Base-by-base conservation (phyloP, 2,797 vertebrate species). In the Sebastes itinus region DNA sequence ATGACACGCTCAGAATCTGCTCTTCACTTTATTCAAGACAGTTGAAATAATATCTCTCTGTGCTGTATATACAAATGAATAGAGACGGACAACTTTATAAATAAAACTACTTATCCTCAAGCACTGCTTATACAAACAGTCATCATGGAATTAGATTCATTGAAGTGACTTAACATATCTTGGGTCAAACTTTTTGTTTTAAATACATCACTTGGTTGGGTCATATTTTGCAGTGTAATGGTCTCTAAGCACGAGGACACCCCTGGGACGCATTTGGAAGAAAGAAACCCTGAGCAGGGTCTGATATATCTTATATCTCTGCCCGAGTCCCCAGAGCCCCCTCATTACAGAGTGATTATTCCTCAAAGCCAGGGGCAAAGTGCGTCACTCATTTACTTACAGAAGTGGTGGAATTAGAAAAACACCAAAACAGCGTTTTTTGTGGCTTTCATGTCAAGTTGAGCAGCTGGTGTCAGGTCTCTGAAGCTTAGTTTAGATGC, bases 341-440 rank as follows among this genome's bases (percentile, higher is more conserved):
- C 56, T 86, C 74, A 83, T 90, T 90, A 86, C 78, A 46, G 10
- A 74, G 55, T 78, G 56, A 87, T 87, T 88, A 88, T 79, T 71
- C 67, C n/a, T 54, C 5, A 59, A 75, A 66, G 82, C 76, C 70
- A 5, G 64, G 68, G 72, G 73, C 73, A 76, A 72, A 81, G 78
- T 33, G 67, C 66, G 78, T 4, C 77, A 38, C 64, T 68, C 62
- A 65, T 63, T 82, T 80, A 74, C 80, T 79, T 13, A 20, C 56
- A 61, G 71, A 72, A 58, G 67, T 8, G 66, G 18, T 10, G 54
- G 64, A 72, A 73, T 46, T 54, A 72, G 11, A 70, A 49, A 55
- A 49, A 54, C 28, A 23, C 4, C 25, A 12, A 38, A 16, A 66
- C 42, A 7, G 1, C 1, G 2, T 32, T 33, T n/a, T 63, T 52